Conservation (phyloP, 2,113 vertebrate genomes). For the Dinomys branickii region DNA sequence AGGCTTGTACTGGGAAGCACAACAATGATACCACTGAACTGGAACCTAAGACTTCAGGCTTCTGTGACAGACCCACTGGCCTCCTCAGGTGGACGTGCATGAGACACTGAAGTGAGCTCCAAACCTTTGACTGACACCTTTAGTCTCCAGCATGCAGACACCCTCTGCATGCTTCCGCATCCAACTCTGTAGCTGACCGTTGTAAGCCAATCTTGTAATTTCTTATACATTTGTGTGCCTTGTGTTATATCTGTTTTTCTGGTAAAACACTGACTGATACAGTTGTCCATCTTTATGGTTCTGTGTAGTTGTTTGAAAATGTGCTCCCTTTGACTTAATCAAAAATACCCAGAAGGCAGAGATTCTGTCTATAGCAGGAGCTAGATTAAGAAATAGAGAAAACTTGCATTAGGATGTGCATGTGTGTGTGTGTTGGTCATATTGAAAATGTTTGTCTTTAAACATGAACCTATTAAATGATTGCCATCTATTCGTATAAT, state of each 20-base stretch:
- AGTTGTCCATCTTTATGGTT: background rate
- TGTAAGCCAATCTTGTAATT: background rate
- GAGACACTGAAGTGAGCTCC: background rate
- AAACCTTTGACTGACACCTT: background rate
- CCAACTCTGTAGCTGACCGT: background rate
- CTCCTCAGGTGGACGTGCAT: background rate
- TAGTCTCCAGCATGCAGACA: background rate
- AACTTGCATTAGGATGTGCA: background rate
- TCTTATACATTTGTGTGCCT: background rate
- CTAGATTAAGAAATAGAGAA: conserved; percentile 16
- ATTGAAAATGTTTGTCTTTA: conserved; percentile 28
- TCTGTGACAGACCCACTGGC: background rate
- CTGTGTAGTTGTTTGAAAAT: conserved; percentile 10
- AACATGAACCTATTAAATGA: background rate
- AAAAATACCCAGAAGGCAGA: background rate
- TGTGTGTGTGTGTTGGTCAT: background rate
- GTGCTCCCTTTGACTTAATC: conserved; percentile 20
- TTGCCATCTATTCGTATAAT: background rate
- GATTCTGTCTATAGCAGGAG: background rate
- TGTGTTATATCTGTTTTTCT: background rate
- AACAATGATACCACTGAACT: background rate
- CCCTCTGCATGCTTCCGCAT: background rate
- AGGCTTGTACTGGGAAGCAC: background rate
- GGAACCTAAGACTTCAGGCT: background rate
- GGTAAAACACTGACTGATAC: background rate